These are phyloP conservation scores for Oeneis ivallda DNA, from an alignment of 2,888 invertebrate genomes.

Conservation along the genomic window DNA sequence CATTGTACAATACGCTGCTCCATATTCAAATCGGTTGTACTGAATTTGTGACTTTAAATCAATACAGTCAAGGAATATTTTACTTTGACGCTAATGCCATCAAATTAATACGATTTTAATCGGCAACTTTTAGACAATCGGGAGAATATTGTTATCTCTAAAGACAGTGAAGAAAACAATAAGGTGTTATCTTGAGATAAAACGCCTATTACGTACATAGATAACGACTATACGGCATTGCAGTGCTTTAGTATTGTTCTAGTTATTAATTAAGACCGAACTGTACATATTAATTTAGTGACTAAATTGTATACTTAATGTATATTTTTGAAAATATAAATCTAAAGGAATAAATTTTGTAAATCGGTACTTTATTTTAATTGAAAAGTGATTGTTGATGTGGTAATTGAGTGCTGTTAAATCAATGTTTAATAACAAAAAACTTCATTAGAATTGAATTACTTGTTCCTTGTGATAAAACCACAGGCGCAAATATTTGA, in stretches of 20 bases:
- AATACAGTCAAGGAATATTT: too few relatives aligned
- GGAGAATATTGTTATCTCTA: too few relatives aligned
- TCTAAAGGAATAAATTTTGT: too few relatives aligned
- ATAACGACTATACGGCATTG: constrained; percentile 34
- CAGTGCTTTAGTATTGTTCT: constrained; percentile 29
- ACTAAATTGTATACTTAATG: neutral
- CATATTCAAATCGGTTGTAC: too few relatives aligned
- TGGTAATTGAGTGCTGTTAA: neutral
- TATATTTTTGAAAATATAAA: too few relatives aligned
- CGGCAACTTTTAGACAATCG: too few relatives aligned
- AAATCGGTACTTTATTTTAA: neutral
- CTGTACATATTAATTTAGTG: neutral
- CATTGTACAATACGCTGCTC: too few relatives aligned
- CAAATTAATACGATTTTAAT: too few relatives aligned
- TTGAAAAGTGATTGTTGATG: neutral
- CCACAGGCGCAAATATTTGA: neutral
- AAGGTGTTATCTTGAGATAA: constrained; percentile 42
- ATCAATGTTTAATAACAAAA: too few relatives aligned
- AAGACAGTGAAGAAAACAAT: constrained; percentile 39
- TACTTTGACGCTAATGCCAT: too few relatives aligned
- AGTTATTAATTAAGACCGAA: neutral
- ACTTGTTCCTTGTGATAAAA: neutral
- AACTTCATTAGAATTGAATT: too few relatives aligned
- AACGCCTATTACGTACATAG: constrained; percentile 12
- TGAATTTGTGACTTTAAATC: too few relatives aligned